These are phyloP conservation scores for Pardosa pseudoannulata DNA, from an alignment of 2,888 invertebrate species.

Conservation along the genomic window DNA sequence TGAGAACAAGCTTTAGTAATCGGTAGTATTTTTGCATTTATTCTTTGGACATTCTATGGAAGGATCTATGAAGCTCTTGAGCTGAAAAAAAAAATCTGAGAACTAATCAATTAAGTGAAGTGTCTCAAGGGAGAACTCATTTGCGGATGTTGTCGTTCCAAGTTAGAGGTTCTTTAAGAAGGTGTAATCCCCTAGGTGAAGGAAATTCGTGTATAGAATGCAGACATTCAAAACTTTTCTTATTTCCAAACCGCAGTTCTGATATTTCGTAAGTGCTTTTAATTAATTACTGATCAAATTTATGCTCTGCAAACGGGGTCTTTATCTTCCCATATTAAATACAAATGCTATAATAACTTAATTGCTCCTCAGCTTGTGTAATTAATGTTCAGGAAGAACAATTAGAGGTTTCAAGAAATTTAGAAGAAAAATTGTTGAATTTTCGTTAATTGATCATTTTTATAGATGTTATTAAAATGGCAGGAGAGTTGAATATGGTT, in stretches of 20 bases:
- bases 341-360: not conserved
- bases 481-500: no score
- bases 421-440: no score
- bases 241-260: not conserved
- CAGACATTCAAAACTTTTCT: slow-evolving; percentile 1
- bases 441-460: no score
- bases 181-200: slow-evolving; percentile 35
- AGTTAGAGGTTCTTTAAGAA: slow-evolving; percentile 32
- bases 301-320: no score
- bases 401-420: no score
- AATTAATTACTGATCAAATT: slow-evolving; percentile 48
- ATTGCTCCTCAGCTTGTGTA: not conserved
- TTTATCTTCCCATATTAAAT: no score
- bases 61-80: no score
- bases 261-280: slow-evolving; percentile 30
- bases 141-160: slow-evolving; percentile 21
- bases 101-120: slow-evolving; percentile 51
- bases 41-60: no score
- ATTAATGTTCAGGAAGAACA: no score
- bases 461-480: no score
- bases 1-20: no score
- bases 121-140: slow-evolving; percentile 32
- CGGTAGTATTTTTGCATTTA: no score
- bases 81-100: slow-evolving; percentile 3
- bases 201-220: not conserved